Conservation (phyloP, 2,113 vertebrate genomes). For the Chauna torquata region DNA sequence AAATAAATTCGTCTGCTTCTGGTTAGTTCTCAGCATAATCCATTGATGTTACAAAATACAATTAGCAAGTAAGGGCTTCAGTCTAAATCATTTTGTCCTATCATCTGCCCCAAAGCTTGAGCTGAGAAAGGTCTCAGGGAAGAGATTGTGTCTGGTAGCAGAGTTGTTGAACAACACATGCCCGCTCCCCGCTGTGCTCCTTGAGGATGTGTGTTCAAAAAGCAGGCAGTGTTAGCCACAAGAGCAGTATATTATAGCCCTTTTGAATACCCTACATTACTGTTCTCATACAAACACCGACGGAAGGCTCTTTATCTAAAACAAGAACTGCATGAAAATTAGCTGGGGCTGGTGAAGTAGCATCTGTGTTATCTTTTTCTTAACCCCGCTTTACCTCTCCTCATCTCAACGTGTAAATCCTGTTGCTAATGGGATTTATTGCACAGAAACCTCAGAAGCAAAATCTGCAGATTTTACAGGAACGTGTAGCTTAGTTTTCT, state of each 20-base stretch:
- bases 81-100: not conserved
- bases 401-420: conserved; percentile 29
- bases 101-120: not conserved
- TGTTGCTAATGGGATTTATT: not conserved
- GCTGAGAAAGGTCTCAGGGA: not conserved
- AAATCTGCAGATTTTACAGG: not conserved
- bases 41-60: not conserved
- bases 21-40: not conserved
- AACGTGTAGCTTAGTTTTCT: not conserved
- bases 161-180: not conserved
- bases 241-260: not conserved
- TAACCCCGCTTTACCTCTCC: not conserved
- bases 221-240: not conserved
- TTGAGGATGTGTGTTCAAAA: not conserved
- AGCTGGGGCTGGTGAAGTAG: not conserved
- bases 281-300: not conserved
- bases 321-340: conserved; percentile 23
- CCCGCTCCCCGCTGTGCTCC: not conserved
- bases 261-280: not conserved
- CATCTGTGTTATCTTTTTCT: not conserved
- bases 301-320: not conserved
- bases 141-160: not conserved
- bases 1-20: not conserved
- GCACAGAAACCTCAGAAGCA: not conserved
- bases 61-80: not conserved